A percentile compares a stretch with the other conserved stretches of the same genome.
These are phyloP conservation scores for Oryzias melastigma DNA, from an alignment of 2,113 vertebrate species.

Conservation along the genomic window DNA sequence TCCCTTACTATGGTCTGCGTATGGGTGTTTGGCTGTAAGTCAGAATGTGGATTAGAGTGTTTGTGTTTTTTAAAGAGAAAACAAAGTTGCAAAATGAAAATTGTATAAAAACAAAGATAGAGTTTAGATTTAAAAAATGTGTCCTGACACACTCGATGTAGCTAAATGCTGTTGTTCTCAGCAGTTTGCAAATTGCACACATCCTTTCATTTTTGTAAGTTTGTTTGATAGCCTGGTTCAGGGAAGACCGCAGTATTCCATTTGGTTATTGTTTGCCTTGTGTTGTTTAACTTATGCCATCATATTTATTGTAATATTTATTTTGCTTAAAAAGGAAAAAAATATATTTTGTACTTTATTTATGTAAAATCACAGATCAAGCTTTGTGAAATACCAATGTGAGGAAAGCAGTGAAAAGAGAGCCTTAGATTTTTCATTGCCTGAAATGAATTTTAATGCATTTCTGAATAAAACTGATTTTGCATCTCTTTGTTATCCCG, in stretches of 20 bases:
- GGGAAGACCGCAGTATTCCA: conserved; percentile 80
- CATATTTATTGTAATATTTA: conserved; percentile 84
- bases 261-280: conserved; percentile 68
- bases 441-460: conserved; percentile 65
- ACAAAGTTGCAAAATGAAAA: conserved; percentile 13
- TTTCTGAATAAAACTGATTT: conserved; percentile 51
- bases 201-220: conserved; percentile 28
- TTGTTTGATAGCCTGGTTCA: conserved; percentile 69
- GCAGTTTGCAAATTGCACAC: conserved; percentile 46
- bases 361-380: conserved; percentile 69
- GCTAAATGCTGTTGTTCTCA: conserved; percentile 36
- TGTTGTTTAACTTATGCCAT: conserved; percentile 77
- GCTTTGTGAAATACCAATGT: conserved; percentile 68
- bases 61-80: conserved; percentile 12
- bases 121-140: conserved; percentile 17
- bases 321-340: conserved; percentile 70
- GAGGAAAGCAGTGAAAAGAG: conserved; percentile 59
- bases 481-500: conserved; percentile 1
- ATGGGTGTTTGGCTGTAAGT: conserved; percentile 11
- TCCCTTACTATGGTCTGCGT: conserved; percentile 52
- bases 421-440: conserved; percentile 75
- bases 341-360: conserved; percentile 83
- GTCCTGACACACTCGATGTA: conserved; percentile 24
- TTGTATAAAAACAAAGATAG: conserved; percentile 13
- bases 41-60: conserved; percentile 22